These are phyloP conservation scores for Ptyas mucosa DNA, from an alignment of 2,113 vertebrate genomes.

Conservation along the genomic window DNA sequence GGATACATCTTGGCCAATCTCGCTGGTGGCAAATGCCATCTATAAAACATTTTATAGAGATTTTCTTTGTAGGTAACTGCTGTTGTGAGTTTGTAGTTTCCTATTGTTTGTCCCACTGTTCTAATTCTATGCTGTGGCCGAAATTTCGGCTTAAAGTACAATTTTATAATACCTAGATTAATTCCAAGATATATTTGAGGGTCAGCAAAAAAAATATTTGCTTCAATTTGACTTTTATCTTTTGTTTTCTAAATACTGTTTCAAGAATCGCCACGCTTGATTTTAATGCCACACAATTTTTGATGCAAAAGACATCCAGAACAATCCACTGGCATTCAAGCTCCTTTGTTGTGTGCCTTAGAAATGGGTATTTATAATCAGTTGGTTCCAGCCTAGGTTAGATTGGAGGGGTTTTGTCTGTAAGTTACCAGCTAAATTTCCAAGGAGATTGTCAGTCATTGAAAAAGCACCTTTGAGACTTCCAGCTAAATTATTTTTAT, in stretches of 20 bases:
- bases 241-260: background rate
- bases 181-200: background rate
- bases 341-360: background rate
- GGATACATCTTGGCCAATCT: too few species aligned
- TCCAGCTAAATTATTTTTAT: background rate
- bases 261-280: background rate
- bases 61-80: too few species aligned
- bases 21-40: too few species aligned
- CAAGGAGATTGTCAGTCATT: background rate
- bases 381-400: background rate
- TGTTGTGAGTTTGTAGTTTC: too few species aligned
- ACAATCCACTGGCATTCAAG: background rate
- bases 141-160: background rate
- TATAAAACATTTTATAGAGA: too few species aligned
- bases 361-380: background rate
- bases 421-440: background rate
- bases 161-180: background rate
- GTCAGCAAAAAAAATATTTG: background rate
- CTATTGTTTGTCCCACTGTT: too few species aligned
- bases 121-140: too few species aligned
- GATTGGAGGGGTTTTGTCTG: background rate
- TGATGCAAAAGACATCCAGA: too few species aligned
- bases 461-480: background rate
- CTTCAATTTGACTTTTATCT: background rate
- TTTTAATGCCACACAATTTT: background rate